These are phyloP conservation scores for Hemicentrotus pulcherrimus DNA, from an alignment of 35 echinoderm and acorn worm genomes.

Conservation along the genomic window DNA sequence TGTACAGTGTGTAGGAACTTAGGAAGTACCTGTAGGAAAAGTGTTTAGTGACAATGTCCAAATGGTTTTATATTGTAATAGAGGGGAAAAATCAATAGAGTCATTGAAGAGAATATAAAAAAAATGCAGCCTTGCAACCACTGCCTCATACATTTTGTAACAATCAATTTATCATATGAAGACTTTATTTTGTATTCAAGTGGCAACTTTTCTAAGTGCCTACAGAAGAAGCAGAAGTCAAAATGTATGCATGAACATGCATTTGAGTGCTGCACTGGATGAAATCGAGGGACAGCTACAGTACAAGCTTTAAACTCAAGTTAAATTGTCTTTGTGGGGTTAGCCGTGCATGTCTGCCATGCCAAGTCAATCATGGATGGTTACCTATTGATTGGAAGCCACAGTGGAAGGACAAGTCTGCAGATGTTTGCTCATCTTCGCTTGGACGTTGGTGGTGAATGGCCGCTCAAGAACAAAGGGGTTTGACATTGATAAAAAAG, in stretches of 20 bases:
- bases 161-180: not conserved
- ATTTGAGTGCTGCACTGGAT: not conserved
- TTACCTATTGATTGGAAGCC: slow-evolving; percentile 23
- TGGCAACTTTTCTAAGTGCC: not conserved
- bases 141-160: not conserved
- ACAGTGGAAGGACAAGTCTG: not conserved
- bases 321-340: slow-evolving; percentile 4
- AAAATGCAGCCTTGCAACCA: not conserved
- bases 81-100: not conserved
- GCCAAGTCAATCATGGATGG: slow-evolving; percentile 9
- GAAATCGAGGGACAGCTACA: not conserved
- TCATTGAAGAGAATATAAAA: not conserved
- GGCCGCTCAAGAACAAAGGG: not conserved
- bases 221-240: not conserved
- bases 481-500: not conserved
- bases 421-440: not conserved
- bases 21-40: not conserved
- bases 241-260: not conserved
- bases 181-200: not conserved
- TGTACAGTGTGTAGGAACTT: not conserved
- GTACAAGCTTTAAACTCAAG: not conserved
- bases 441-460: not conserved
- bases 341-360: not conserved
- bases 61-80: not conserved
- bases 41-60: not conserved